These are phyloP conservation scores for Bubo blakistoni DNA, from an alignment of 2,113 vertebrate genomes.

Conservation along the genomic window DNA sequence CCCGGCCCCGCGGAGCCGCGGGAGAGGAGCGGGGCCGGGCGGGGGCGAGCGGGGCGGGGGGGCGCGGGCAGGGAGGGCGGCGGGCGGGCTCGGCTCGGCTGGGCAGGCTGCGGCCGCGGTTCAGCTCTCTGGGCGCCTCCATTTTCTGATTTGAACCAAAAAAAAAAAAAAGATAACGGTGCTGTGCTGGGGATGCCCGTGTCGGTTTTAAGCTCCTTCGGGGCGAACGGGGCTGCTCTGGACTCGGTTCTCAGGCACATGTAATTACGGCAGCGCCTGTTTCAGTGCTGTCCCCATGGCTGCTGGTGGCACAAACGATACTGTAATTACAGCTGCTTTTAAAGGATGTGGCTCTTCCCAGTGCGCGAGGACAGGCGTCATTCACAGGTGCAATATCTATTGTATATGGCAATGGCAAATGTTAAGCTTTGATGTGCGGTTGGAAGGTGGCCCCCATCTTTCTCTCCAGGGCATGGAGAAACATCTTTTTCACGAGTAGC, in stretches of 20 bases:
- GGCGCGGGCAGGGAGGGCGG: not conserved
- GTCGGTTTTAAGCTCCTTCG: fast-evolving
- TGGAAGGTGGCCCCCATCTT: not conserved
- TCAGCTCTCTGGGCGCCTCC: not conserved
- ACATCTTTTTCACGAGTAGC: not conserved
- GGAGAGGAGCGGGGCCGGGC: not conserved
- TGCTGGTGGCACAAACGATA: not conserved
- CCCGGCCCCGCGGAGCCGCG: not conserved
- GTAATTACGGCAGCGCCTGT: not conserved
- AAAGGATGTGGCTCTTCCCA: not conserved
- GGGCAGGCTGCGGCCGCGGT: not conserved
- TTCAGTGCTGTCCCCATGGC: fast-evolving
- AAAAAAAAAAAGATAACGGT: not conserved
- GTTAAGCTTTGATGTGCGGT: not conserved
- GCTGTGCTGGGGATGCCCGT: not conserved
- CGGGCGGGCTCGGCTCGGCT: too few relatives aligned
- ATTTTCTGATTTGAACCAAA: not conserved
- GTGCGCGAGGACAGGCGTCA: fast-evolving
- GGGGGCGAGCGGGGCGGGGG: not conserved
- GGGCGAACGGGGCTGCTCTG: not conserved
- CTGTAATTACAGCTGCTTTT: not conserved
- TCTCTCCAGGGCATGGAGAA: not conserved
- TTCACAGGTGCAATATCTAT: not conserved
- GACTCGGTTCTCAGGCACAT: fast-evolving
- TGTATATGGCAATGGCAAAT: not conserved